These are phyloP conservation scores for Hemiprocne comata DNA, from an alignment of 2,113 vertebrate genomes.

Conservation along the genomic window DNA sequence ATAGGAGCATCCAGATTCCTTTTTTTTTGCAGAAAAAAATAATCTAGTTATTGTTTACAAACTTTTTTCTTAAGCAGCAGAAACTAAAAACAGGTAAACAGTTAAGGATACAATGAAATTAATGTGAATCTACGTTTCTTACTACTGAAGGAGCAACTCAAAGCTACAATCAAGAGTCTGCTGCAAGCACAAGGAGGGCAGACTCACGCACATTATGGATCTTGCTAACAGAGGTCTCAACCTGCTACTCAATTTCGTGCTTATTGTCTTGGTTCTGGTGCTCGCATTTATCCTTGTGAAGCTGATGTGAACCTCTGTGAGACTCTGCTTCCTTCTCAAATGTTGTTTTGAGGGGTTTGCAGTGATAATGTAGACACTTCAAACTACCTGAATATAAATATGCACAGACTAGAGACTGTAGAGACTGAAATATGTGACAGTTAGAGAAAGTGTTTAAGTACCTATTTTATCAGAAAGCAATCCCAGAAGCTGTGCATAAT, in stretches of 20 bases:
- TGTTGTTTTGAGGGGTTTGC: not conserved
- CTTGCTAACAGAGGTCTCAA: slow-evolving; percentile 78
- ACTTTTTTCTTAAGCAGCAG: not conserved
- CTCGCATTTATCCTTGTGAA: slow-evolving; percentile 82
- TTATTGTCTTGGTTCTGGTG: slow-evolving; percentile 80
- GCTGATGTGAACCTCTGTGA: slow-evolving; percentile 66
- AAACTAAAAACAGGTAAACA: not conserved
- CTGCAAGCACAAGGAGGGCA: slow-evolving; percentile 33
- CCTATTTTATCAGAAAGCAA: not conserved
- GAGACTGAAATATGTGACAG: not conserved
- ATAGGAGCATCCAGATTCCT: not conserved
- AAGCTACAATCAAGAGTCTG: slow-evolving; percentile 1
- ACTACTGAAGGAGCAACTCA: not conserved
- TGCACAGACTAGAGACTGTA: not conserved
- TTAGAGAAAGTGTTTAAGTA: not conserved
- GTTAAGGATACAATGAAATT: not conserved
- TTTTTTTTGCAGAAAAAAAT: not conserved
- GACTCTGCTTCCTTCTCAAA: not conserved
- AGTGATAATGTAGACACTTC: not conserved
- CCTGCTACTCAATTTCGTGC: slow-evolving; percentile 81
- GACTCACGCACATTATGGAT: slow-evolving; percentile 67
- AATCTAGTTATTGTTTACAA: not conserved
- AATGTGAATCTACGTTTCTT: not conserved
- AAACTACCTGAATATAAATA: not conserved
- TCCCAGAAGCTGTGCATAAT: not conserved